Evolutionary conservation across 2,888 invertebrate genomes (phyloP).

Genomic region (Troides helena): DNA sequence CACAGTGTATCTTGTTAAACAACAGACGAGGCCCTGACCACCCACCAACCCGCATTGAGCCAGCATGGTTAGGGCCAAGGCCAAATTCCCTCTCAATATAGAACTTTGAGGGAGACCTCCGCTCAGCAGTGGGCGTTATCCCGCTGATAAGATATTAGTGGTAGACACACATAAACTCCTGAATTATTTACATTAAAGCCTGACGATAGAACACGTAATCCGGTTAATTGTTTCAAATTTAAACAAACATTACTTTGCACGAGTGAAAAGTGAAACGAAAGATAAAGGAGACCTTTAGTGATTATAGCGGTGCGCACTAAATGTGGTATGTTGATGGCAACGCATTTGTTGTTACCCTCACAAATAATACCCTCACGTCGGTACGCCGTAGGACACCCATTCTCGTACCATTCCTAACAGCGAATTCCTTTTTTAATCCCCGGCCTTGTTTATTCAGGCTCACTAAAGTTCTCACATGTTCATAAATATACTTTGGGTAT

Average conservation of each 20-base stretch:
- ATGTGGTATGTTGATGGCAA: conserved; percentile 19
- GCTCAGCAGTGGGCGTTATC: too few species aligned
- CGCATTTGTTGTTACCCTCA: conserved; percentile 20
- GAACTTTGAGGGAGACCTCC: too few species aligned
- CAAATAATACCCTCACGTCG: conserved; percentile 18
- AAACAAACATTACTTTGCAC: conserved; percentile 19
- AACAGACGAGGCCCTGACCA: too few species aligned
- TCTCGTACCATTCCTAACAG: conserved; percentile 11
- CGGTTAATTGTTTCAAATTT: conserved; percentile 18
- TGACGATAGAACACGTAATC: not conserved
- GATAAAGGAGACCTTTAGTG: conserved; percentile 12
- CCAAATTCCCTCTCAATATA: too few species aligned
- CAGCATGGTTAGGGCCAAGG: too few species aligned
- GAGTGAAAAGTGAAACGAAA: conserved; percentile 10
- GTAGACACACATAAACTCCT: not conserved
- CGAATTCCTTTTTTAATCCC: conserved; percentile 18
- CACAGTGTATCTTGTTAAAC: too few species aligned
- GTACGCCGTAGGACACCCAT: conserved; percentile 19
- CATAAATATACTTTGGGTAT: not conserved
- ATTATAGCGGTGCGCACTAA: conserved; percentile 15
- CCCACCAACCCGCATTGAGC: too few species aligned
- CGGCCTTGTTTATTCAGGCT: conserved; percentile 2
- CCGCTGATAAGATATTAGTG: too few species aligned
- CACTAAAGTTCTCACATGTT: not conserved
- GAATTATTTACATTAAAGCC: not conserved